A percentile compares a stretch with the other conserved stretches of the same genome.
phyloP scores from a whole-genome alignment of 2,113 vertebrate genomes.

The Mystacornis crossleyi region DNA sequence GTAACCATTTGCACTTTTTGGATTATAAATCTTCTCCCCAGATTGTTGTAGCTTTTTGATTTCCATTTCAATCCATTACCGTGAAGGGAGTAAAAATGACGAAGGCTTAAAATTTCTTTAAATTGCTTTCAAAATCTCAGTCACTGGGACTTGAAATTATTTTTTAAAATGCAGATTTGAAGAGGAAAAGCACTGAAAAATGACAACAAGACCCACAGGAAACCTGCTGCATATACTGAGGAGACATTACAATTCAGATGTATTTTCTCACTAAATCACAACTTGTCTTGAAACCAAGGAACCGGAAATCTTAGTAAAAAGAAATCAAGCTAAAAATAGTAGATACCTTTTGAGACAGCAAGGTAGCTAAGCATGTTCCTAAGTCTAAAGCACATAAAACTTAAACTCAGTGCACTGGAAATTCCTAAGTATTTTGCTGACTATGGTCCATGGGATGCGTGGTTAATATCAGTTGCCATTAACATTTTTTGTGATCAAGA shows the following conservation, averaged over 20 bases:
- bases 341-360: background rate
- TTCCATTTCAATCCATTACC: slow-evolving; percentile 28
- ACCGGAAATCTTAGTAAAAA: background rate
- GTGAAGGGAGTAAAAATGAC: background rate
- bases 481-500: background rate
- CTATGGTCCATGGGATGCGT: background rate
- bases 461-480: background rate
- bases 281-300: background rate
- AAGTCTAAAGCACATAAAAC: background rate
- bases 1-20: background rate
- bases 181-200: background rate
- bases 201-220: background rate
- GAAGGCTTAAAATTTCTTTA: slow-evolving; percentile 12
- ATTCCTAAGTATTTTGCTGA: background rate
- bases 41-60: background rate
- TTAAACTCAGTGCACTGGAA: background rate
- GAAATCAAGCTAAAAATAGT: background rate
- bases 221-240: background rate
- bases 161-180: slow-evolving; percentile 16
- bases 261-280: background rate
- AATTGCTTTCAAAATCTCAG: slow-evolving; percentile 26
- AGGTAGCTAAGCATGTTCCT: background rate
- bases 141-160: background rate
- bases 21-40: slow-evolving; percentile 7
- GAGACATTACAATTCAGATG: background rate